These are phyloP conservation scores for Eublepharis macularius DNA, from an alignment of 2,113 vertebrate genomes.

Conservation along the genomic window DNA sequence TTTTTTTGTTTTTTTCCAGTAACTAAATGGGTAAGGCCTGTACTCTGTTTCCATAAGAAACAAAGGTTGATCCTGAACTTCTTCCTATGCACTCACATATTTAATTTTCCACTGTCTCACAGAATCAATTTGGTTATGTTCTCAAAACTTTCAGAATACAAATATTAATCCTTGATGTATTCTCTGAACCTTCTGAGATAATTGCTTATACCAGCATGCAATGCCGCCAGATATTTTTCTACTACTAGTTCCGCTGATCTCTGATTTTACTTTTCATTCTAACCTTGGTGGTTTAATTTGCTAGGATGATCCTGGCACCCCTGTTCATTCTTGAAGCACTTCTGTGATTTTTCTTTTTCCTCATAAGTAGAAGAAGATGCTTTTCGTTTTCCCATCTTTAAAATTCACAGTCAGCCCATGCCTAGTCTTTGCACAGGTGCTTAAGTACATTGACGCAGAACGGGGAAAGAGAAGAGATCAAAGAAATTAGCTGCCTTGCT, in stretches of 20 bases:
- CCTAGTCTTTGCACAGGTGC: background rate
- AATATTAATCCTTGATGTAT: background rate
- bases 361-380: slow-evolving; percentile 1
- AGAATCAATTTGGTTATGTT: slow-evolving; percentile 6
- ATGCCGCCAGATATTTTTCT: too few relatives aligned
- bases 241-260: background rate
- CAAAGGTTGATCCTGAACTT: background rate
- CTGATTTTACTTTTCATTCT: slow-evolving; percentile 16
- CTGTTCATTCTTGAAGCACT: background rate
- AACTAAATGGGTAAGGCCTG: background rate
- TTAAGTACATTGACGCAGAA: background rate
- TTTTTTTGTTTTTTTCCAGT: slow-evolving; percentile 7
- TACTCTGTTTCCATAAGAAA: background rate
- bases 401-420: background rate
- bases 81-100: background rate
- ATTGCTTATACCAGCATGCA: slow-evolving; percentile 7
- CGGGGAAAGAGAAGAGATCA: background rate
- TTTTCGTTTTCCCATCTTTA: slow-evolving; percentile 3
- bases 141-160: slow-evolving; percentile 5
- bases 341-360: background rate
- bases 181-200: background rate
- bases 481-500: slow-evolving; percentile 8
- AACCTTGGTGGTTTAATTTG: background rate
- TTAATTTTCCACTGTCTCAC: slow-evolving; percentile 10
- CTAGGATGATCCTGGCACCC: background rate